Evolutionary conservation across 2,113 vertebrate species (phyloP).

Genomic region (Glaucomys volans): DNA sequence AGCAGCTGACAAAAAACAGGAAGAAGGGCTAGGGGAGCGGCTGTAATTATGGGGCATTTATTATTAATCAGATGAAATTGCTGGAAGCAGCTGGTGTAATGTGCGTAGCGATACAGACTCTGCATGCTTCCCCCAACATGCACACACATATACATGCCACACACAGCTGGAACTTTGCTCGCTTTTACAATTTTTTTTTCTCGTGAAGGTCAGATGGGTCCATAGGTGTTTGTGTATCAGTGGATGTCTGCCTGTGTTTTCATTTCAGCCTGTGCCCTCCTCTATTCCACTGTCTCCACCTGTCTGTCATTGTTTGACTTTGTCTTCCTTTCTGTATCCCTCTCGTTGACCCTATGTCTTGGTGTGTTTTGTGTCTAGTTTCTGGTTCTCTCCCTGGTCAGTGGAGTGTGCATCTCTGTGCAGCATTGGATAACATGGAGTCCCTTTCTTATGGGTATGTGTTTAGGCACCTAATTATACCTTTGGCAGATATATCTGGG

Average conservation of each 20-base stretch:
- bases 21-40: slow-evolving; percentile 85
- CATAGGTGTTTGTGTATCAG: neutral
- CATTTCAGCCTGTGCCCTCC: neutral
- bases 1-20: slow-evolving; percentile 87
- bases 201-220: slow-evolving; percentile 43
- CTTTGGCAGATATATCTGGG: slow-evolving; percentile 22
- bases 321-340: neutral
- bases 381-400: neutral
- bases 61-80: slow-evolving; percentile 92
- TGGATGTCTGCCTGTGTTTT: slow-evolving; percentile 10
- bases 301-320: neutral
- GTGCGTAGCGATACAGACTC: slow-evolving; percentile 85
- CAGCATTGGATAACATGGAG: neutral
- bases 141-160: neutral
- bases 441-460: neutral
- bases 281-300: neutral
- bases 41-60: slow-evolving; percentile 91
- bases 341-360: neutral
- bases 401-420: slow-evolving; percentile 3
- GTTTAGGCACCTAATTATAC: neutral
- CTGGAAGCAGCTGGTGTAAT: slow-evolving; percentile 90
- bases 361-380: slow-evolving; percentile 38
- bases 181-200: neutral
- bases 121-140: neutral
- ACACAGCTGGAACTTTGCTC: neutral